Evolutionary conservation across 2,888 invertebrate genomes (phyloP).

Genomic region (Alloscopus bannaensis): DNA sequence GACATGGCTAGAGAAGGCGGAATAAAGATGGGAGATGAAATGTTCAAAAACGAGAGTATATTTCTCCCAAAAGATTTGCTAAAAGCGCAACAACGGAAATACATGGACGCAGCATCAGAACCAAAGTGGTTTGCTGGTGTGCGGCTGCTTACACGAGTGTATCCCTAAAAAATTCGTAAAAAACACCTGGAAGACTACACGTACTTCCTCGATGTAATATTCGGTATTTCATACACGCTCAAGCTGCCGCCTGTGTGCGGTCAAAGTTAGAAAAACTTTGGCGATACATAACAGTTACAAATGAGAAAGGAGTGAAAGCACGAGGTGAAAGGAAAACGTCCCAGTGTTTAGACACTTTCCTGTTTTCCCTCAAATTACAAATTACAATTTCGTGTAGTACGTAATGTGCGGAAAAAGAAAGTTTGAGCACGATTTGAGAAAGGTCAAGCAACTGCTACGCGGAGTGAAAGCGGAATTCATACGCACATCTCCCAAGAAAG

Average conservation of each 20-base stretch:
- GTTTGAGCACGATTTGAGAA: not conserved
- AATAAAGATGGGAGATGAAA: constrained; percentile 48
- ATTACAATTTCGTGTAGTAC: not conserved
- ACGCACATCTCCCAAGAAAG: not conserved
- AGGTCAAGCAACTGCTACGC: not conserved
- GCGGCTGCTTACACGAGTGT: constrained; percentile 34
- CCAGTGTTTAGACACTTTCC: not conserved
- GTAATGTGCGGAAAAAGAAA: too few species aligned
- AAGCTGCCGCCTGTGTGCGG: not conserved
- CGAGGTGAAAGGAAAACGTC: not conserved
- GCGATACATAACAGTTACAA: not conserved
- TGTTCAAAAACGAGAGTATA: constrained; percentile 31
- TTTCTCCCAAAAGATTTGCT: constrained; percentile 30
- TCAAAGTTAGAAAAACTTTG: too few species aligned
- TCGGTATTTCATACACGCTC: not conserved
- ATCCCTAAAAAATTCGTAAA: not conserved
- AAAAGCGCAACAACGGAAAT: constrained; percentile 15
- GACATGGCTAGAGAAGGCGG: constrained; percentile 9
- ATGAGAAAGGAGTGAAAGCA: not conserved
- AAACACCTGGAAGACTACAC: not conserved
- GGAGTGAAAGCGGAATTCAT: not conserved
- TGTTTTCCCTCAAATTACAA: not conserved
- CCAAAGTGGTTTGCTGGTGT: not conserved
- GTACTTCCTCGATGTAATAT: not conserved
- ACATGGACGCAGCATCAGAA: constrained; percentile 24